phyloP scores from a whole-genome alignment of 2,113 vertebrate species.

The Martes martes region DNA sequence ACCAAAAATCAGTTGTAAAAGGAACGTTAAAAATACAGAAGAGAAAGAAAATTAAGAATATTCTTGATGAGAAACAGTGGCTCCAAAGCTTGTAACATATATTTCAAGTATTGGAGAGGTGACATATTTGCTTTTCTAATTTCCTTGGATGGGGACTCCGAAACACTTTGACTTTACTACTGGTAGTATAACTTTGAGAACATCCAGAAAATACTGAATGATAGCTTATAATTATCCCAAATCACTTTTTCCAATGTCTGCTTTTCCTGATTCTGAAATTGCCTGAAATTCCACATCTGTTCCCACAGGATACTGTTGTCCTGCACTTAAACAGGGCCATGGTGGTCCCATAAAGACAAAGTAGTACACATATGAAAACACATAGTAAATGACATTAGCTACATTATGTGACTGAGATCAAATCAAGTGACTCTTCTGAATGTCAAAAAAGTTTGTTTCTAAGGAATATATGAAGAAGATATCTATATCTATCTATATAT shows the following conservation, averaged over 20 bases:
- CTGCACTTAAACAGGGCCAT: background rate
- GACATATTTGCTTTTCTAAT: background rate
- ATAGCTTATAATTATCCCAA: background rate
- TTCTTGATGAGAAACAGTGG: background rate
- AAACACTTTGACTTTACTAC: background rate
- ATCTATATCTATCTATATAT: background rate
- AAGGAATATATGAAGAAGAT: background rate
- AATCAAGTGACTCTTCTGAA: background rate
- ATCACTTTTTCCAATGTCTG: background rate
- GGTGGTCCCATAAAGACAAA: background rate
- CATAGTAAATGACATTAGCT: background rate
- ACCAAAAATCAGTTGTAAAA: background rate
- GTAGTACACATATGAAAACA: background rate
- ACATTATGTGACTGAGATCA: background rate
- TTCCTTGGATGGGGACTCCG: background rate
- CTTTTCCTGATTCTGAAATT: background rate
- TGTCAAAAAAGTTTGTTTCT: background rate
- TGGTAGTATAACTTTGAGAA: background rate
- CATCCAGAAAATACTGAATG: background rate
- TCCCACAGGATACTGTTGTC: background rate
- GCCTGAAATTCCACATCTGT: background rate
- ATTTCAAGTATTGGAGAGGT: background rate
- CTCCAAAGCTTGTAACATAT: background rate
- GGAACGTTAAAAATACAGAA: background rate
- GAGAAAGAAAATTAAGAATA: background rate